phyloP scores from a whole-genome alignment of 2,888 invertebrate species.

The Eledone cirrhosa region DNA sequence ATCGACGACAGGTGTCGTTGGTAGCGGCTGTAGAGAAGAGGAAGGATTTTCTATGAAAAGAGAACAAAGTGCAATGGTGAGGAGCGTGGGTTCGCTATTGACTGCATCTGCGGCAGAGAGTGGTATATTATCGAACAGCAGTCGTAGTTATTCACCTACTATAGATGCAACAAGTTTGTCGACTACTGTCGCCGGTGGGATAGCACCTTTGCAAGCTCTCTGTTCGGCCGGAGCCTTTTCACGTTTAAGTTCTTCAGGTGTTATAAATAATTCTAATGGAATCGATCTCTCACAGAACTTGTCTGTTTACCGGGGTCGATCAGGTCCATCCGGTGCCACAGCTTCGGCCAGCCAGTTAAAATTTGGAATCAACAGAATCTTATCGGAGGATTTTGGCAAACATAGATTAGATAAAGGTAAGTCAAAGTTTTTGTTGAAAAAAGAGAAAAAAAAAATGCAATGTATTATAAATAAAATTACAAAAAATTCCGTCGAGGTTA shows the following conservation, averaged over 20 bases:
- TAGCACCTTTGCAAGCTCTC: slow-evolving; percentile 53
- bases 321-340: not conserved
- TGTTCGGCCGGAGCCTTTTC: slow-evolving; percentile 40
- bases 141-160: slow-evolving; percentile 7
- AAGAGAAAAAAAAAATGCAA: no score
- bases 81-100: no score
- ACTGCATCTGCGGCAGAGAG: no score
- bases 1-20: not conserved
- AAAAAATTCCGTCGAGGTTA: no score
- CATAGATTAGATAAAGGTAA: slow-evolving; percentile 36
- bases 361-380: slow-evolving; percentile 52
- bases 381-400: slow-evolving; percentile 51
- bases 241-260: not conserved
- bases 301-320: no score
- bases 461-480: no score
- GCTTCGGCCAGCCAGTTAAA: slow-evolving; percentile 35
- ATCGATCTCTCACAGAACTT: no score
- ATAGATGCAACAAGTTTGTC: not conserved
- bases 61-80: no score
- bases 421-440: not conserved
- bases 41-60: no score
- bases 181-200: slow-evolving; percentile 4
- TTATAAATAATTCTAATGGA: no score
- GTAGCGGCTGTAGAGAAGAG: no score
- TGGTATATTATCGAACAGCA: not conserved